These are phyloP conservation scores for Atherinosoma microstoma DNA, from an alignment of 2,797 vertebrate species.

Conservation along the genomic window DNA sequence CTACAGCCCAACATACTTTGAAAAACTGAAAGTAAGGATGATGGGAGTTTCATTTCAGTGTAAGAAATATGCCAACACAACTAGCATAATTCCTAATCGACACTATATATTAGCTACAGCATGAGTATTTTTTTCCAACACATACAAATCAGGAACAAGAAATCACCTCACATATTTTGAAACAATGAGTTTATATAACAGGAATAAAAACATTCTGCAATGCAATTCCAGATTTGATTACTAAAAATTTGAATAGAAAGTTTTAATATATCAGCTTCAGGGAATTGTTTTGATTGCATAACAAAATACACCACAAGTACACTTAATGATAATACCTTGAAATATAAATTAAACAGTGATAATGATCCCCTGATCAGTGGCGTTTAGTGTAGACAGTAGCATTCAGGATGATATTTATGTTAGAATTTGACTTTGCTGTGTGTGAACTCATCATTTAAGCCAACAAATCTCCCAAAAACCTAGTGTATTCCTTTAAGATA, in stretches of 20 bases:
- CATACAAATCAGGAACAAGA: neutral
- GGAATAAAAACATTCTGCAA: neutral
- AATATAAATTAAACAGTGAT: neutral
- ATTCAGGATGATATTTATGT: neutral
- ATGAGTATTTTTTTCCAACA: neutral
- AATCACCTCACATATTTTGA: neutral
- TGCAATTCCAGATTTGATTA: neutral
- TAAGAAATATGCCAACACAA: too few species aligned
- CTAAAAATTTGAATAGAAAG: neutral
- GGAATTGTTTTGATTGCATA: neutral
- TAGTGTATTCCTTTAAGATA: conserved; percentile 53
- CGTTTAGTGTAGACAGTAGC: neutral
- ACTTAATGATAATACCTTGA: neutral
- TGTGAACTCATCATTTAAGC: neutral
- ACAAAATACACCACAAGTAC: neutral
- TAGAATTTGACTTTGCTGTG: neutral
- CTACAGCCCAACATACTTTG: too few species aligned
- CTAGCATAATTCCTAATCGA: neutral
- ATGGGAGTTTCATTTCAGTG: too few species aligned
- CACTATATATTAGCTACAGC: neutral
- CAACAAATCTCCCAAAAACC: conserved; percentile 6
- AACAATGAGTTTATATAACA: neutral
- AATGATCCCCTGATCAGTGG: neutral
- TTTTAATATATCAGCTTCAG: neutral
- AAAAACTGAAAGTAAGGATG: too few species aligned